These are phyloP conservation scores for Athetis lepigone DNA, from an alignment of 2,888 invertebrate genomes.

Conservation along the genomic window DNA sequence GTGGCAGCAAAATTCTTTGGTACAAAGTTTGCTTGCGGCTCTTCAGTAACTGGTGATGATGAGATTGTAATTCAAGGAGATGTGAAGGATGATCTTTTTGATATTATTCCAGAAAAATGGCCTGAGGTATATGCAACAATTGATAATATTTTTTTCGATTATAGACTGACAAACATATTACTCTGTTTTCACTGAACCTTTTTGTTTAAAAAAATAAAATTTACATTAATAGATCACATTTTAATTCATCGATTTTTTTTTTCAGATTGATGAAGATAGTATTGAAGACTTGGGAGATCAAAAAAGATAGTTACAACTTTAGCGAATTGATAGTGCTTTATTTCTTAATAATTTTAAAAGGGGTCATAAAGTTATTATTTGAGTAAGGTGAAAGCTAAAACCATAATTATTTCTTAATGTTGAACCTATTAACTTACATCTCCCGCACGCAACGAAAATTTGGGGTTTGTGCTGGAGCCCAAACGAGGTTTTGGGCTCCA, in stretches of 20 bases:
- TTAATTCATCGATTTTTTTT: conserved; percentile 3
- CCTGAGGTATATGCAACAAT: conserved; percentile 92
- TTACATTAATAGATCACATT: too few relatives aligned
- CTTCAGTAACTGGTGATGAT: conserved; percentile 99
- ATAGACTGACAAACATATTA: too few relatives aligned
- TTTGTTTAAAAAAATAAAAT: too few relatives aligned
- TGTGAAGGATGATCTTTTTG: conserved; percentile 99
- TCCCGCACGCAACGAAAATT: too few relatives aligned
- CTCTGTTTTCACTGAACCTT: too few relatives aligned
- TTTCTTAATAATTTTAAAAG: conserved; percentile 58
- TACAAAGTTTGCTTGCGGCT: conserved; percentile 99
- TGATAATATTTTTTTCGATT: neutral
- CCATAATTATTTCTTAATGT: conserved; percentile 6
- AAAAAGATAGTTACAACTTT: conserved; percentile 59
- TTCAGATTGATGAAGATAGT: conserved; percentile 94
- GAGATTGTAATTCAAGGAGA: conserved; percentile 99
- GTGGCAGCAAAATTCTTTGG: conserved; percentile 99
- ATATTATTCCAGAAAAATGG: conserved; percentile 99
- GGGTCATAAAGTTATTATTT: neutral
- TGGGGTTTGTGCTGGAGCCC: too few relatives aligned
- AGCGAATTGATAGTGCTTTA: conserved; percentile 69
- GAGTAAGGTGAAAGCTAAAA: neutral
- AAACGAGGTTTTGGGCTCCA: too few relatives aligned
- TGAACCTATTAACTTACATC: neutral
- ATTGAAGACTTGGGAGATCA: conserved; percentile 97